Evolutionary conservation across 2,113 vertebrate genomes (phyloP), one percentile per base, ranked within the genome.

Genomic region (Elanoides forficatus): DNA sequence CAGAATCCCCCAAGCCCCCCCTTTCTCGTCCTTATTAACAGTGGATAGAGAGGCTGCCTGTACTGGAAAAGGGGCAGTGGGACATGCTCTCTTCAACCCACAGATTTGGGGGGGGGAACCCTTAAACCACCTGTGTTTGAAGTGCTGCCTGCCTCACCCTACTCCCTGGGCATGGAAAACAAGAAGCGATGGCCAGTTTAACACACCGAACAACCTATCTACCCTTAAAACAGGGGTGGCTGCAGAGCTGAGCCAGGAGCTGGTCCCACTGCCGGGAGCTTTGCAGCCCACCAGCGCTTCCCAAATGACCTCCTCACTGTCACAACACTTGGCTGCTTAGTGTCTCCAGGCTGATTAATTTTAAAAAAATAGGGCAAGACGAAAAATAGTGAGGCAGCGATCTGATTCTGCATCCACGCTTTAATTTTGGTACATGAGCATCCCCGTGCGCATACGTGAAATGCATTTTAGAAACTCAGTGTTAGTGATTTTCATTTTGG

Each of bases 341-440:
- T 38, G 50, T 40, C 56, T 72, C 26, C 7, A 2, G 3, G 45
- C 50, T 81, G 45, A 65, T 66, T 53, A 78, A 78, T 25, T 59
- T 40, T n/a, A 14, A 32, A 66, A 43, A 68, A 43, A 7, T 21
- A 48, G 42, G 36, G 7, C n/a, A 78, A 66, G 68, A 74, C 14
- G 10, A 89, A 50, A 38, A 89, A 30, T 4, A 50, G 68, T 0
- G 36, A 91, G 26, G 63, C 67, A 78, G 42, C 0, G 0, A 42
- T 32, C 36, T 45, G 56, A 43, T 45, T 56, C 86, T 68, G 67
- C 34, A 45, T 7, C 60, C 0, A 0, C 1, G 0, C 29, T 68
- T 26, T 6, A 11, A 2, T 15, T 56, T 4, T n/a, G 13, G 29
- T 30, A 30, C 0, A 3, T 13, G 62, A 82, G 32, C 47, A 2